phyloP scores from a whole-genome alignment of 2,888 invertebrate species.

The Aquatica leii region DNA sequence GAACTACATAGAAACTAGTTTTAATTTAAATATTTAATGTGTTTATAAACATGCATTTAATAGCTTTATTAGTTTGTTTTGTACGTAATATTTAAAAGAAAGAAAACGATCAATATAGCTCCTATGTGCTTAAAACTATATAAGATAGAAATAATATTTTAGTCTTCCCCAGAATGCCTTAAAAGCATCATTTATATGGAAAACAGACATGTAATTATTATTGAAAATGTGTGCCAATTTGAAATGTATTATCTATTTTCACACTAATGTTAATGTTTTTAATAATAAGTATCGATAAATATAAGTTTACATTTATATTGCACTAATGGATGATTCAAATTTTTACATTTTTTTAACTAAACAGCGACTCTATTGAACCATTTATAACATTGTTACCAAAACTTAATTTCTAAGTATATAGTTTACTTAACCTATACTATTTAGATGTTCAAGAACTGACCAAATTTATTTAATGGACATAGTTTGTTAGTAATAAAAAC shows the following conservation, averaged over 20 bases:
- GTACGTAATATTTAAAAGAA: too few species aligned
- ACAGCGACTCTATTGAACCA: conserved; percentile 36
- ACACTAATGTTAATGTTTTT: conserved; percentile 32
- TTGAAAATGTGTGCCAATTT: conserved; percentile 34
- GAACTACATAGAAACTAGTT: too few species aligned
- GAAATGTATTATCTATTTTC: conserved; percentile 32
- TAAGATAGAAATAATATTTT: conserved; percentile 20
- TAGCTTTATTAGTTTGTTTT: too few species aligned
- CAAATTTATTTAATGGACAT: conserved; percentile 38
- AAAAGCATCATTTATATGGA: conserved; percentile 17
- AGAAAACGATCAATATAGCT: too few species aligned
- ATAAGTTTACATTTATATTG: conserved; percentile 16
- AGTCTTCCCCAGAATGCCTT: conserved; percentile 37
- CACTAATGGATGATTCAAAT: conserved; percentile 28
- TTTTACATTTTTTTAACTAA: conserved; percentile 26
- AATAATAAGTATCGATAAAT: conserved; percentile 13
- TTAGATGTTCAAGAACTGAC: conserved; percentile 43
- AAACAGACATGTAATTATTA: conserved; percentile 20
- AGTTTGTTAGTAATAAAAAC: conserved; percentile 10
- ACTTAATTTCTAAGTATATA: conserved; percentile 33
- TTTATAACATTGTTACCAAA: conserved; percentile 47
- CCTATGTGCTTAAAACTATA: too few species aligned
- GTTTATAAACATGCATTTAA: too few species aligned
- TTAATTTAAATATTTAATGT: too few species aligned
- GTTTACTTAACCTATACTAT: conserved; percentile 39